Percentiles rank a stretch among this genome's conserved stretches.
Evolutionary conservation across 2,113 vertebrate genomes (phyloP).

Genomic region (Geococcyx californianus): DNA sequence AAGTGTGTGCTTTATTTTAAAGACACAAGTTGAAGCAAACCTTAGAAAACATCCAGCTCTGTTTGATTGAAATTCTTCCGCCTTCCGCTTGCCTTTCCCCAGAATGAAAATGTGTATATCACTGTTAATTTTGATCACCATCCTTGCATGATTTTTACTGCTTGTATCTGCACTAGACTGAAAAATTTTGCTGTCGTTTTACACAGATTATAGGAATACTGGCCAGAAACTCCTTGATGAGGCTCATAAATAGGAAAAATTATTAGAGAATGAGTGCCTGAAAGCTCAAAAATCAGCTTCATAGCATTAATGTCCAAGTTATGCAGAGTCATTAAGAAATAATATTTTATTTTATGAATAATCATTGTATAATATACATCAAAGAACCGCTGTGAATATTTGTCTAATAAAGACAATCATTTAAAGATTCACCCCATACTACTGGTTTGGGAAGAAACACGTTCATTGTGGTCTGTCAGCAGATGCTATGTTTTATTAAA

Average conservation of each 20-base stretch:
- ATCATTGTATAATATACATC: not conserved
- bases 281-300: not conserved
- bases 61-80: not conserved
- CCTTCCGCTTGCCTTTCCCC: not conserved
- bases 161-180: not conserved
- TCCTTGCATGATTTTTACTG: not conserved
- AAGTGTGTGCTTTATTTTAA: slow-evolving; percentile 9
- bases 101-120: not conserved
- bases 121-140: not conserved
- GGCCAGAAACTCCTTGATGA: not conserved
- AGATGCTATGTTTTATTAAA: not conserved
- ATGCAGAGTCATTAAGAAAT: slow-evolving; percentile 4
- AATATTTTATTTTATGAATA: not conserved
- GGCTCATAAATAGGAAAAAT: not conserved
- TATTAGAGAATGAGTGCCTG: not conserved
- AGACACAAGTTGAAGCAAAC: not conserved
- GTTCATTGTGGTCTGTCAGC: not conserved
- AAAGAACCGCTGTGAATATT: not conserved
- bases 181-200: not conserved
- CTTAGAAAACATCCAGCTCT: not conserved
- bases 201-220: not conserved
- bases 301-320: not conserved
- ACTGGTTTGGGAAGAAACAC: not conserved
- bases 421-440: not conserved
- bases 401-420: not conserved